Base-by-base conservation (phyloP, 2,113 vertebrate genomes). In the Sisor rabdophorus region DNA sequence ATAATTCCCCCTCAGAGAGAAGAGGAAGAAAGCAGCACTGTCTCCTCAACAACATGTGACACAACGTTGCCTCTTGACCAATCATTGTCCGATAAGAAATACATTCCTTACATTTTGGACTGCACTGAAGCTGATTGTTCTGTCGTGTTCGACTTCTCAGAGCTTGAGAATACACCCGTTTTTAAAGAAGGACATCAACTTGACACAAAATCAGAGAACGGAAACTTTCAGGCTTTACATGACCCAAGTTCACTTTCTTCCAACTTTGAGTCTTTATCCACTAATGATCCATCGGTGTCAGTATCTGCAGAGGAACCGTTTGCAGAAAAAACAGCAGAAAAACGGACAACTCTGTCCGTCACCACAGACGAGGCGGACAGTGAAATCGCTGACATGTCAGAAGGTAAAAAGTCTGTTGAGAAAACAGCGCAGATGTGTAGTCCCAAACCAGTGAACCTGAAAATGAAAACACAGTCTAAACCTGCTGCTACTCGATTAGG, bases 41-140 rank as follows among this genome's bases (percentile, higher is more conserved):
- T 89, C 48, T 91, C 89, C 48, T 92, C 93, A 36, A 91, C 91
- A 22, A 90, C 90, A 81, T 91, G 88, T 2, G 84, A 87, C 48
- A 93, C 91, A 1, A 85, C 86, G 0, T 56, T 88, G 40, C 93
- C 94, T 11, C 44, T 91, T 60, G 92, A 92, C 75, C 90, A 89
- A 17, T 89, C 91, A 1, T 69, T 87, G 69, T 93, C 91, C 81
- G 89, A 84, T 69, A 91, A 88, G 85, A 94, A 93, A 24, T 82
- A 90, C 1, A 0, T 75, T 69, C 87, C 92, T 59, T 91, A 86
- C 19, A 63, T 92, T 48, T 3, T 87, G 15, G 91, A 92, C 85
- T 92, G 87, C 83, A 95, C 94, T 0, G 95, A 98, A 76, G 93
- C 94, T 0, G 94, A 98, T 87, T 95, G 93, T 86, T 98, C 95